Conservation (phyloP, 2,888 invertebrate species). For the Pammene fasciana region DNA sequence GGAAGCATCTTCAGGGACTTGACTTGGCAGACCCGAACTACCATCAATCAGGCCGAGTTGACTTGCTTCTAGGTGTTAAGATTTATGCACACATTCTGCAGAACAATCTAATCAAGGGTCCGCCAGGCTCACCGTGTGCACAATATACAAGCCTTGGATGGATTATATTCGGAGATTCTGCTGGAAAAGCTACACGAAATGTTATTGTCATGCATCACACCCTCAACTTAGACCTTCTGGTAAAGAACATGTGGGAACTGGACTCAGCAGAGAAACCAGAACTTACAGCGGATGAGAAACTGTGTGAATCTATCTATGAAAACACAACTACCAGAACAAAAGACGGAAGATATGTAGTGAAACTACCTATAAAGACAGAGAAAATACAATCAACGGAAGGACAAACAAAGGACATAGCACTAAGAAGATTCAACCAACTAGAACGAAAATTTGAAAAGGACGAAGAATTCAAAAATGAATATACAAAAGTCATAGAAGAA, state of each 20-base stretch:
- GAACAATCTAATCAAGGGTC: conserved; percentile 43
- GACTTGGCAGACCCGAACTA: conserved; percentile 45
- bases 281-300: conserved; percentile 5
- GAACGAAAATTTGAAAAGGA: conserved; percentile 22
- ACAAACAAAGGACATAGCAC: conserved; percentile 24
- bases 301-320: conserved; percentile 10
- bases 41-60: conserved; percentile 43
- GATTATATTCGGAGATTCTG: conserved; percentile 26
- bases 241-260: conserved; percentile 43
- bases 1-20: conserved; percentile 43
- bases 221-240: conserved; percentile 3
- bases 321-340: not conserved
- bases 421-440: conserved; percentile 11
- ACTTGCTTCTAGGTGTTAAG: conserved; percentile 47
- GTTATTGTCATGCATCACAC: conserved; percentile 18
- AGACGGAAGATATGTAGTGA: conserved; percentile 14
- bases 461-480: not conserved
- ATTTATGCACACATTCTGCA: conserved; percentile 44
- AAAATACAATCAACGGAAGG: conserved; percentile 6
- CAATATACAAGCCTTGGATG: conserved; percentile 46
- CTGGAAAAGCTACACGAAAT: not conserved
- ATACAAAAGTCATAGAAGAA: conserved; percentile 16
- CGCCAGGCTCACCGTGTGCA: conserved; percentile 45
- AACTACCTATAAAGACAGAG: not conserved
- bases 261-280: conserved; percentile 15